Evolutionary conservation across 2,888 invertebrate species (phyloP), one percentile per base, ranked within the genome.

Genomic region (Parnassius mnemosyne): DNA sequence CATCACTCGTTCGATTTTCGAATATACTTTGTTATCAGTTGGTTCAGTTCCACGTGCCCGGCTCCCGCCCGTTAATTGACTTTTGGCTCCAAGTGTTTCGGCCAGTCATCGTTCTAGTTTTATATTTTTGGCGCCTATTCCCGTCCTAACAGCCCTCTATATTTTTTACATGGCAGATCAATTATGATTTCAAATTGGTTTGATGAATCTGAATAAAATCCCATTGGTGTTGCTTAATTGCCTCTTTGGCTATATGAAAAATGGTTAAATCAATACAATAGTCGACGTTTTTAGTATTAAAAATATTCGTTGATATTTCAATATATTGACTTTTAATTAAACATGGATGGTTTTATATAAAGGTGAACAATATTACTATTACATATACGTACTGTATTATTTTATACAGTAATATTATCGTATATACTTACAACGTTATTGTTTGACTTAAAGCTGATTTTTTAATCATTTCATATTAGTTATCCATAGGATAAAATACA

Each of bases 141-240:
- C 84, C 80, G 74, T 83, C 82, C 85, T 87, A 85, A 84, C 87
- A 86, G 85, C 85, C 89, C 86, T 83, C 83, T 81, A 83, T 83
- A 84, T 87, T 89, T 90, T 90, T 89, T 89, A 87, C 83, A 86
- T 80, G 84, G 78, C 84, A 86, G 89, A 89, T 89, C 90, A 89
- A 90, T 90, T 90, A 89, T 89, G 89, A 89, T 89, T 85, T 83
- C 86, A 83, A 87, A 87, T 89, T 89, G 88, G 88, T 88, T 89
- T 89, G 88, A 89, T 89, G 89, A 86, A 89, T 87, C 86, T 88
- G 87, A 90, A 89, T 89, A 88, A 87, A 88, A 87, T 88, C 84
- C 88, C 85, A 89, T 88, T 87, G 88, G 84, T 81, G 77, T 87
- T 88, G 86, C 83, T 89, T 89, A 89, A 89, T 89, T 88, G 89